A percentile compares a stretch with the other conserved stretches of the same genome.
Conservation (phyloP, 2,888 invertebrate species). For the Parnassius glacialis region DNA sequence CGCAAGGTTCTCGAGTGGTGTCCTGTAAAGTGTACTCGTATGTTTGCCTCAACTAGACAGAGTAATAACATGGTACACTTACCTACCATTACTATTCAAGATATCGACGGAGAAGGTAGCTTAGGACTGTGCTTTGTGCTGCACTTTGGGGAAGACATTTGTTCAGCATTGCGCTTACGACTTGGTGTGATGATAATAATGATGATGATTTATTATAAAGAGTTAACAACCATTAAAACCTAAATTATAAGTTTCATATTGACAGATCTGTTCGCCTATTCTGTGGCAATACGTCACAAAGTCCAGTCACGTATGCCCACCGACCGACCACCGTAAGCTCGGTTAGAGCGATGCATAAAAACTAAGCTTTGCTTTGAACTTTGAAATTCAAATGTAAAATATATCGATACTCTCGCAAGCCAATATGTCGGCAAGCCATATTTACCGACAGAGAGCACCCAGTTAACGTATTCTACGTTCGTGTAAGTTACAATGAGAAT, state of each 20-base stretch:
- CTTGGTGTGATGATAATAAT: too few relatives aligned
- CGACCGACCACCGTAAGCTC: slow-evolving; percentile 73
- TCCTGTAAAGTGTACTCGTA: too few relatives aligned
- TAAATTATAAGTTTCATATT: neutral
- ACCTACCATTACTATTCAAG: too few relatives aligned
- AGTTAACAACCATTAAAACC: too few relatives aligned
- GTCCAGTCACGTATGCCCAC: slow-evolving; percentile 65
- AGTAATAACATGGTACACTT: too few relatives aligned
- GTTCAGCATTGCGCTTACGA: too few relatives aligned
- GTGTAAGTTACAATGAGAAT: slow-evolving; percentile 4
- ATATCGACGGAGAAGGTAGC: too few relatives aligned
- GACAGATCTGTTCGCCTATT: slow-evolving; percentile 27
- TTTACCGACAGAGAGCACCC: slow-evolving; percentile 28
- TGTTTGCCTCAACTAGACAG: too few relatives aligned
- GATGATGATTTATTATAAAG: too few relatives aligned
- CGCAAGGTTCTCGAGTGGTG: too few relatives aligned
- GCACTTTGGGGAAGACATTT: too few relatives aligned
- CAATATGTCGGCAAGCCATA: slow-evolving; percentile 50
- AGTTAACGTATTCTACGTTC: slow-evolving; percentile 23
- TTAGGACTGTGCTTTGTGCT: too few relatives aligned
- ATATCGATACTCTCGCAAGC: slow-evolving; percentile 54
- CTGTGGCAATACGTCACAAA: slow-evolving; percentile 57
- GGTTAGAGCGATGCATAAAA: slow-evolving; percentile 78
- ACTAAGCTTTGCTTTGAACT: slow-evolving; percentile 73
- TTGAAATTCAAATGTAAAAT: slow-evolving; percentile 75